Percentiles rank a stretch among this genome's conserved stretches.
These are phyloP conservation scores for Fopius arisanus DNA, from an alignment of 1,140 invertebrate genomes.

Conservation along the genomic window DNA sequence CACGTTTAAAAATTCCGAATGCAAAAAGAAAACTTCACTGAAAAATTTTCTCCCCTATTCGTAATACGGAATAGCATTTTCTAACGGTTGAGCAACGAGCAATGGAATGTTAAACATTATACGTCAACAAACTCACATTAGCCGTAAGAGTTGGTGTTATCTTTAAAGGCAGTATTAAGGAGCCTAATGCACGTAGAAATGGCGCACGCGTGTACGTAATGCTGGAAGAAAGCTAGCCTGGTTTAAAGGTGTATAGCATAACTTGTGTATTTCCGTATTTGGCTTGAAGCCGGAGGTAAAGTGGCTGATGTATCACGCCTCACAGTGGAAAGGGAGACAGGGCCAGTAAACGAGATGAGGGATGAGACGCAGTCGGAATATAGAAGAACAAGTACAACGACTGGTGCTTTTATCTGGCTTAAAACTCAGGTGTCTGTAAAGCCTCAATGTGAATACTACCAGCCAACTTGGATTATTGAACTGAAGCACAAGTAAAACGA, in stretches of 20 bases:
- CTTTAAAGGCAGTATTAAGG: conserved; percentile 23
- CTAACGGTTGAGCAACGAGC: background rate
- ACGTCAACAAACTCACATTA: conserved; percentile 37
- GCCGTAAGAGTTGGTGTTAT: conserved; percentile 41
- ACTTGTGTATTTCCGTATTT: conserved; percentile 33
- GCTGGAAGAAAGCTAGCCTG: conserved; percentile 11
- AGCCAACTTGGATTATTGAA: background rate
- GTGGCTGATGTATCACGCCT: conserved; percentile 49
- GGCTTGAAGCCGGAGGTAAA: conserved; percentile 46
- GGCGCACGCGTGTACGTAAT: conserved; percentile 23
- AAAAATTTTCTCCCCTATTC: background rate
- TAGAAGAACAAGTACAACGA: background rate
- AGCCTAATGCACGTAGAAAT: conserved; percentile 40
- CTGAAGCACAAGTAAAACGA: background rate
- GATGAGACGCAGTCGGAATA: background rate
- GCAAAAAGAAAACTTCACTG: too few species aligned
- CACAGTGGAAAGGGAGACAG: background rate
- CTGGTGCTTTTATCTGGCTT: background rate
- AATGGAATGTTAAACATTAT: conserved; percentile 34
- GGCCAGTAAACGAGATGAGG: background rate
- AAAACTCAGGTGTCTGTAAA: background rate
- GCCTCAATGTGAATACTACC: background rate
- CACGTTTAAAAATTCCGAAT: too few species aligned
- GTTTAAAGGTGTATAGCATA: conserved; percentile 31
- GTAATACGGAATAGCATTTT: background rate